Base-by-base conservation (phyloP, 2,888 invertebrate species). In the Epirrhoe tristata region DNA sequence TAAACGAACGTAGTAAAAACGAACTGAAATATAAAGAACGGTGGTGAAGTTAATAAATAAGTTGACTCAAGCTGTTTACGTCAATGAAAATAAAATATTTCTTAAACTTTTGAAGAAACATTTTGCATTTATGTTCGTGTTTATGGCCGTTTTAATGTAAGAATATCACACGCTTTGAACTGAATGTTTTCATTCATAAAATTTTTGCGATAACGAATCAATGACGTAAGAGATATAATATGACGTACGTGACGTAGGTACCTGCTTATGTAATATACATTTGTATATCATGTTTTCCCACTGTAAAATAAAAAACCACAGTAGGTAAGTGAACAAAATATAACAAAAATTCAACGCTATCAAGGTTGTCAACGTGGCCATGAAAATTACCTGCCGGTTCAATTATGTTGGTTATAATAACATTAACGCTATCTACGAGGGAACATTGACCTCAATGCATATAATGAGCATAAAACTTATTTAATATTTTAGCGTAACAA, bases 381-480 rank as follows among this genome's bases (percentile, higher is more conserved):
- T 24, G 59, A 51, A 67, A 59, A 63, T 59, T 50, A 63, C 54
- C 52, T 56, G 34, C 43, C 14, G 51, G 50, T 62, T 50, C 53
- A 50, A 46, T 14, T 56, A 65, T 36, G 32, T 39, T 63, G 31
- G 31, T 46, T 63, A 34, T 63, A 55, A 55, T 62, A 50, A 50
- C 12, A 16, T 14, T 34, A 57, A 57, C 63, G 57, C 52, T 39
- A 52, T 10, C 39, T 39, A 31, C 56, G 16, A 36, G 8, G 53
- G 64, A 58, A 66, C 75, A 74, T 71, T 71, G 74, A 75, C 76
- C 76, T 63, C 71, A 64, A 70, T 70, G 58, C 67, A 66, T 68
- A 66, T 16, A 48, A 48, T 48, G 16, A 16, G 14, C 48, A 55
- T 16, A 0, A 32, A 36, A 57, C 51, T 58, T 32, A 52, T 51